Conservation (phyloP, 1,140 invertebrate species). For the Papilio helenus region DNA sequence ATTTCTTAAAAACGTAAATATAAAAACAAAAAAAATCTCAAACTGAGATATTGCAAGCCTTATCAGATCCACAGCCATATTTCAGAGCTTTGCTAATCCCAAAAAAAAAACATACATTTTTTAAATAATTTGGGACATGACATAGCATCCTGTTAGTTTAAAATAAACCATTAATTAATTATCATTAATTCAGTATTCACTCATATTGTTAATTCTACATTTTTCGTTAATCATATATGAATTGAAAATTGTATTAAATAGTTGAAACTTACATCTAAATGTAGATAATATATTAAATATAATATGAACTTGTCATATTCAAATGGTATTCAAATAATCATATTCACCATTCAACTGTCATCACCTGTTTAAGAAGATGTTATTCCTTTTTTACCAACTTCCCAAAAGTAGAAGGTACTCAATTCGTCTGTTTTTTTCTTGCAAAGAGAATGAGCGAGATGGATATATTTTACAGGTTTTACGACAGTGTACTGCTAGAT, state of each 20-base stretch:
- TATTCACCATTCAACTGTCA: background rate
- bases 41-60: background rate
- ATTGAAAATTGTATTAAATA: conserved; percentile 5
- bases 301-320: background rate
- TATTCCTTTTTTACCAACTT: too few relatives aligned
- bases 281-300: conserved; percentile 1
- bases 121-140: background rate
- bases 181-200: background rate
- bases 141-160: background rate
- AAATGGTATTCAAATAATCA: background rate
- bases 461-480: background rate
- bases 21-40: background rate
- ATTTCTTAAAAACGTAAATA: background rate
- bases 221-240: background rate
- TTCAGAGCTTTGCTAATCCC: background rate
- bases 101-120: background rate
- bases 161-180: background rate
- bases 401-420: too few relatives aligned
- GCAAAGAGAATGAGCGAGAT: too few relatives aligned
- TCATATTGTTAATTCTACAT: background rate
- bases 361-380: background rate
- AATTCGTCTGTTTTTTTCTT: too few relatives aligned
- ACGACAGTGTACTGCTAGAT: background rate
- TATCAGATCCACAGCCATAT: background rate
- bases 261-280: conserved; percentile 6